Evolutionary conservation across 30 jellyfish, hydroid and myxozoan species (phyloP).

Genomic region (Chironex yamaguchii): DNA sequence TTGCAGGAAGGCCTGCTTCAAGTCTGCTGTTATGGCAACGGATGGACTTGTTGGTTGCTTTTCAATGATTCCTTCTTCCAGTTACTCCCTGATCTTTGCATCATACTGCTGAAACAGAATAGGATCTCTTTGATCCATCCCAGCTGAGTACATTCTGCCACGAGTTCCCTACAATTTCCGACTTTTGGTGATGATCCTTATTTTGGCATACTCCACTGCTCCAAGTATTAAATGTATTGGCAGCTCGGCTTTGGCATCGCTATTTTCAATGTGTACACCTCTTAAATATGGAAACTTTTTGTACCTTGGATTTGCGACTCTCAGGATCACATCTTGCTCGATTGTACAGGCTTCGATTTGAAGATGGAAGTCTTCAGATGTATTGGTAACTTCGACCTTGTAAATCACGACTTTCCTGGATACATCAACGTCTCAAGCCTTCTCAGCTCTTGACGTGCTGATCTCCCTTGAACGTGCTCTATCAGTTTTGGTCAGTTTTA

Average conservation of each 20-base stretch:
- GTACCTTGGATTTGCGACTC: slow-evolving; percentile 48
- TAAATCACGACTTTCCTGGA: slow-evolving; percentile 29
- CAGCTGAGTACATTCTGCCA: too few species aligned
- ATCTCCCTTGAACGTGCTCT: neutral
- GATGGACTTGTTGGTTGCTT: too few species aligned
- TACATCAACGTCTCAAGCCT: too few species aligned
- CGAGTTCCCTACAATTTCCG: slow-evolving; percentile 60
- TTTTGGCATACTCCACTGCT: slow-evolving; percentile 41
- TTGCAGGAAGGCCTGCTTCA: too few species aligned
- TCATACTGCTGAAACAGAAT: too few species aligned
- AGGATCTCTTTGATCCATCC: too few species aligned
- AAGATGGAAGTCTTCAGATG: slow-evolving; percentile 34
- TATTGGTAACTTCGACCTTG: slow-evolving; percentile 10
- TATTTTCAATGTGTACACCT: slow-evolving; percentile 42
- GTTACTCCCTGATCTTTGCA: too few species aligned
- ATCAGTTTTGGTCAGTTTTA: slow-evolving; percentile 49
- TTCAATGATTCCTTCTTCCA: too few species aligned
- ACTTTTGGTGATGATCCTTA: slow-evolving; percentile 30
- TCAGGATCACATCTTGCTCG: slow-evolving; percentile 26
- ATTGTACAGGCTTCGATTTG: slow-evolving; percentile 43
- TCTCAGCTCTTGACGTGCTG: slow-evolving; percentile 11
- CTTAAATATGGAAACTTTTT: slow-evolving; percentile 32
- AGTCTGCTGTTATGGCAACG: neutral
- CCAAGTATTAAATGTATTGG: slow-evolving; percentile 66
- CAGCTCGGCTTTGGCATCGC: slow-evolving; percentile 39